phyloP scores from a whole-genome alignment of 2,113 vertebrate species.

The Cyprinodon brontotheroides region DNA sequence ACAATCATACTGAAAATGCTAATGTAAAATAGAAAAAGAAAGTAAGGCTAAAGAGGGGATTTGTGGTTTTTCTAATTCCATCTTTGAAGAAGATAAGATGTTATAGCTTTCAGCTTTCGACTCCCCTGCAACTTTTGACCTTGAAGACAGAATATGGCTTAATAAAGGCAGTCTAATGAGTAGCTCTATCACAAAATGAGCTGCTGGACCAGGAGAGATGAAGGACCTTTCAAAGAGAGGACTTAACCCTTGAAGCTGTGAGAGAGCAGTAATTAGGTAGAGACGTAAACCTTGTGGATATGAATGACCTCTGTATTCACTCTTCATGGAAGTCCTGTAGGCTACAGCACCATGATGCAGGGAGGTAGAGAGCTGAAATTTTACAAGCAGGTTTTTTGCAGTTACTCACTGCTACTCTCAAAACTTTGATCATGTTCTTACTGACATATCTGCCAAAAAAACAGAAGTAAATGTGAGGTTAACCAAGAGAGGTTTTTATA shows the following conservation, averaged over 20 bases:
- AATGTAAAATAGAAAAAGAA: neutral
- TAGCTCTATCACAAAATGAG: slow-evolving; percentile 20
- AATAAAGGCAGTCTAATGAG: slow-evolving; percentile 47
- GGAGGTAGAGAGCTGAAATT: too few species aligned
- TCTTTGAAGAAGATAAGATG: slow-evolving; percentile 12
- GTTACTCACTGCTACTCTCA: too few species aligned
- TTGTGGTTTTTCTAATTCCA: neutral
- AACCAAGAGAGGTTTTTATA: too few species aligned
- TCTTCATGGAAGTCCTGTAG: slow-evolving; percentile 3
- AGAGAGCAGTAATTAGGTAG: slow-evolving; percentile 44
- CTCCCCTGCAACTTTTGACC: slow-evolving; percentile 18
- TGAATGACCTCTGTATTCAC: slow-evolving; percentile 29
- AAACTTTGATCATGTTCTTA: too few species aligned
- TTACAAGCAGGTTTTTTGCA: too few species aligned
- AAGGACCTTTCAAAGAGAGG: slow-evolving; percentile 25
- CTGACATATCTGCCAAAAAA: too few species aligned
- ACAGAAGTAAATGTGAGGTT: too few species aligned
- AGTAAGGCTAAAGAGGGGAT: neutral
- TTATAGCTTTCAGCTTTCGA: slow-evolving; percentile 25
- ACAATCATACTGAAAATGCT: neutral
- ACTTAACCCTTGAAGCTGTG: slow-evolving; percentile 22
- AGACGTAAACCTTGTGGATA: slow-evolving; percentile 24
- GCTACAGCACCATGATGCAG: neutral
- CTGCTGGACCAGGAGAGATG: slow-evolving; percentile 38
- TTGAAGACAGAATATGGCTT: slow-evolving; percentile 10